Evolutionary conservation across 92 coral and sea anemone genomes (phyloP).

Genomic region (Phenganax subtilis): DNA sequence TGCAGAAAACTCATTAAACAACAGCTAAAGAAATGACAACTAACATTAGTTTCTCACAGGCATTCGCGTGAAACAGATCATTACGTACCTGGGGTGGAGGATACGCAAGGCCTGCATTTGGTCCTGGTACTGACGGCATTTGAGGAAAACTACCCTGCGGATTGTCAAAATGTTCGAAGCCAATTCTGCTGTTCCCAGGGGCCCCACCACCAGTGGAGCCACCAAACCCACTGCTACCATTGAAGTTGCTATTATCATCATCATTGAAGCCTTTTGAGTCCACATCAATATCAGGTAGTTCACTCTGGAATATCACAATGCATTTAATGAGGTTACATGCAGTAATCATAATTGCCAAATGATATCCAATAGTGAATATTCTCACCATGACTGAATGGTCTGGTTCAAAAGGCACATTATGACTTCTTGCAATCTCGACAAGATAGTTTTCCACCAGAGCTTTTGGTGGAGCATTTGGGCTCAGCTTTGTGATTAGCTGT

Average conservation of each 20-base stretch:
- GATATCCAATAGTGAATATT: not conserved
- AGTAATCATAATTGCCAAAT: not conserved
- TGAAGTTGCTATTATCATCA: conserved; percentile 10
- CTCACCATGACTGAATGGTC: conserved; percentile 67
- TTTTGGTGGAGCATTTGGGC: conserved; percentile 90
- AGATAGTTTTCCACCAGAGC: conserved; percentile 81
- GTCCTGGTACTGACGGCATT: conserved; percentile 69
- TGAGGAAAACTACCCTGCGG: conserved; percentile 52
- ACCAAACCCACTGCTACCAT: conserved; percentile 37
- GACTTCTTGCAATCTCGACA: conserved; percentile 90
- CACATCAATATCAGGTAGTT: conserved; percentile 51
- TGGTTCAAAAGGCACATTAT: conserved; percentile 79
- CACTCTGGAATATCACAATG: conserved; percentile 39
- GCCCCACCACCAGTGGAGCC: conserved; percentile 43
- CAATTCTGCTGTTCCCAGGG: conserved; percentile 61
- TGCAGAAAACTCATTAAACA: too few relatives aligned
- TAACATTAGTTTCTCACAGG: not conserved
- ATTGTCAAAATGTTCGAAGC: conserved; percentile 49
- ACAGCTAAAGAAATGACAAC: not conserved
- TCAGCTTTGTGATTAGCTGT: conserved; percentile 76
- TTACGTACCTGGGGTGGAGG: conserved; percentile 60
- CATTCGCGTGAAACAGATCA: conserved; percentile 6
- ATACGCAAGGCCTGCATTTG: conserved; percentile 60
- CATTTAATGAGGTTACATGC: not conserved
- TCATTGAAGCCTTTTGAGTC: conserved; percentile 18